Percentiles rank a stretch among this genome's conserved stretches.
Evolutionary conservation across 2,113 vertebrate genomes (phyloP).

Genomic region (Heteronetta atricapilla): DNA sequence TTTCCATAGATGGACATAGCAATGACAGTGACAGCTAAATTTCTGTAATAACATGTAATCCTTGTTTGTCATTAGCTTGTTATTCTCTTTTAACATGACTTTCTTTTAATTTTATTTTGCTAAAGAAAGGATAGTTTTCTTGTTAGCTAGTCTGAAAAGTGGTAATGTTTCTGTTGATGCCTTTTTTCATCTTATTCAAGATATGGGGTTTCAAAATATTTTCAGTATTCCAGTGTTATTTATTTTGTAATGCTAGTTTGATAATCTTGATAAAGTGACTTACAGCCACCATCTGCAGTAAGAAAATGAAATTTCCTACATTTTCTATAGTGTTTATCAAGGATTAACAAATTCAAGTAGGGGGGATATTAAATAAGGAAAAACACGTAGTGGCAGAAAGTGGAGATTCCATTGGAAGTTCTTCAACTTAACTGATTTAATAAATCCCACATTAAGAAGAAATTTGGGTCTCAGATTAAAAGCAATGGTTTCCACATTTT

Average conservation of each 20-base stretch:
- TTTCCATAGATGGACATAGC: not conserved
- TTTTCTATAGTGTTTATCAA: not conserved
- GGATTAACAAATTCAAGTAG: not conserved
- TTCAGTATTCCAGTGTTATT: not conserved
- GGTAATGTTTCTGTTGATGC: not conserved
- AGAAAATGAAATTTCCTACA: not conserved
- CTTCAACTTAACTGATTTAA: not conserved
- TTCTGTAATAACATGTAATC: not conserved
- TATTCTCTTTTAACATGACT: not conserved
- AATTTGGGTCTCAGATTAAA: not conserved
- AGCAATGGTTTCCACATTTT: not conserved
- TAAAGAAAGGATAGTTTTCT: not conserved
- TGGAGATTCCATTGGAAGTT: not conserved
- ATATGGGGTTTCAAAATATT: not conserved
- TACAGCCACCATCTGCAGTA: not conserved
- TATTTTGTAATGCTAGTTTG: constrained; percentile 1
- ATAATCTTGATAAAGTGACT: not conserved
- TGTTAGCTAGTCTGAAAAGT: not conserved
- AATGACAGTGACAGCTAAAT: not conserved
- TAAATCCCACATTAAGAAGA: not conserved
- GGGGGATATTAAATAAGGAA: not conserved
- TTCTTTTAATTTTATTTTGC: not conserved
- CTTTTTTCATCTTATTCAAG: not conserved
- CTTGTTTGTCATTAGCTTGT: not conserved
- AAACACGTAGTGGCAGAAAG: not conserved